Conservation (phyloP, 2,888 invertebrate species). For the Iselma pallidipennis region DNA sequence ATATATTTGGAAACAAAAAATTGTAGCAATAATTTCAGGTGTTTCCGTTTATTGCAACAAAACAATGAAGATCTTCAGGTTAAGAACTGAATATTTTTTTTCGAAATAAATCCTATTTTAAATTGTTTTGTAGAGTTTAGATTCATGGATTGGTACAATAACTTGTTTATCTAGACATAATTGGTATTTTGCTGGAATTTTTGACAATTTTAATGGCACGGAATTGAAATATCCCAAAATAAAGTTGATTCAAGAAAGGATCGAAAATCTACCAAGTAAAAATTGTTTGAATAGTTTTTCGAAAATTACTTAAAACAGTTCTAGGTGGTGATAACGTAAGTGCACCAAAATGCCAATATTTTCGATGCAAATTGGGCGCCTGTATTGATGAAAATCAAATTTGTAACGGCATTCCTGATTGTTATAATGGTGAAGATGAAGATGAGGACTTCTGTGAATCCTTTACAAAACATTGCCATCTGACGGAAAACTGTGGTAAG, state of each 20-base stretch:
- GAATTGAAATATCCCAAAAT: conserved; percentile 48
- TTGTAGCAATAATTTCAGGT: conserved; percentile 61
- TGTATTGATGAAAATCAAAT: conserved; percentile 64
- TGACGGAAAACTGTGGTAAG: conserved; percentile 44
- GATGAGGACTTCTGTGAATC: conserved; percentile 55
- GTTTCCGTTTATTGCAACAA: conserved; percentile 54
- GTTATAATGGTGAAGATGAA: conserved; percentile 73
- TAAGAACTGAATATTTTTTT: not conserved
- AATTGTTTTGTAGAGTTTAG: not conserved
- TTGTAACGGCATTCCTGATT: conserved; percentile 72
- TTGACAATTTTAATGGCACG: conserved; percentile 56
- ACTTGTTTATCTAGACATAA: conserved; percentile 67
- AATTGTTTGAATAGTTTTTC: not conserved
- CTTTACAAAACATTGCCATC: conserved; percentile 40
- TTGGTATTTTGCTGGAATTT: conserved; percentile 76
- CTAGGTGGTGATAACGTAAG: not conserved
- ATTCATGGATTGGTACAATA: conserved; percentile 68
- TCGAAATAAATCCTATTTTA: not conserved
- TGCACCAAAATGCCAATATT: conserved; percentile 60
- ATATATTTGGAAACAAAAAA: conserved; percentile 59
- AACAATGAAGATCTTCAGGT: not conserved
- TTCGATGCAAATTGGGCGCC: conserved; percentile 70
- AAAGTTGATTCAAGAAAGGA: not conserved
- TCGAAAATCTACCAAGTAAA: not conserved
- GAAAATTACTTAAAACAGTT: not conserved